Evolutionary conservation across 2,888 invertebrate genomes (phyloP), one percentile per base, ranked within the genome.

Genomic region (Odontomyia ornata): DNA sequence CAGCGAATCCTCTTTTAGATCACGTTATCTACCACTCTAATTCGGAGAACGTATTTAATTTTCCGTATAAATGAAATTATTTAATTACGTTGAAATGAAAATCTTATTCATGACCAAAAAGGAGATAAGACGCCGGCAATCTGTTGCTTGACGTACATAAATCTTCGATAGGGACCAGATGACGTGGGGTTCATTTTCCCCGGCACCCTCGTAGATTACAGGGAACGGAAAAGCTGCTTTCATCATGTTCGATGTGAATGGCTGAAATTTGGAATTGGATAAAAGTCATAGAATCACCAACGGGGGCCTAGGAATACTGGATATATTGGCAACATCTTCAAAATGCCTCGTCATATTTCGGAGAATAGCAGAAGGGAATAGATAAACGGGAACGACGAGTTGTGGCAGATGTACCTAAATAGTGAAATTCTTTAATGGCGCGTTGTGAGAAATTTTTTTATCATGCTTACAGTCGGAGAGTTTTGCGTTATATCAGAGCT

Each of bases 71-170:
- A 52, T 18, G 30, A n/a, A 67, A 64, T 67, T 67, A 71, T 71
- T 52, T 71, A 47, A 71, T 71, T 47, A 71, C 71, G 25, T 52
- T 46, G 52, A 71, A 71, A 71, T 71, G 71, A 71, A 67, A 64
- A 64, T 64, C 64, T 64, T 64, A 64, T 64, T 64, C 64, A 30
- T 64, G 30, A 30, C 64, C 64, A 25, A 64, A 30, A 27, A 64
- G n/a, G 25, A 28, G 64, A 64, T 64, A 64, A 64, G 64, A 64
- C 28, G 30, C 28, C n/a, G 28, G 28, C 64, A 27, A 64, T 64
- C 64, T 64, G 64, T 27, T 64, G 64, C 30, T 64, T 28, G 28
- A 28, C 28, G 11, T 30, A 64, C 64, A 64, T 30, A 30, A 30
- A 64, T 64, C 18, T 27, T 28, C 18, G 64, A 64, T 64, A 1